These are phyloP conservation scores for Oppia nitens DNA, from an alignment of 1,140 invertebrate genomes.

Conservation along the genomic window DNA sequence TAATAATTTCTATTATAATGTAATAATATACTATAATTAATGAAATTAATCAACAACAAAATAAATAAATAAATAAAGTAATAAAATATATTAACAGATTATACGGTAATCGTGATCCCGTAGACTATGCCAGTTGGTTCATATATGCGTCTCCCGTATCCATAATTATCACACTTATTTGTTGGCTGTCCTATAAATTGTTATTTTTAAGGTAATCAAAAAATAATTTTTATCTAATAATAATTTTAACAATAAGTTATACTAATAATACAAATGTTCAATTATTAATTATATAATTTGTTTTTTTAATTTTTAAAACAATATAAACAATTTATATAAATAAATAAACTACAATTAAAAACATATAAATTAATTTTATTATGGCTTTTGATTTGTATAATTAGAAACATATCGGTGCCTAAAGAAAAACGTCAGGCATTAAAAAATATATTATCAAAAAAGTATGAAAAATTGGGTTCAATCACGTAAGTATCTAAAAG, in stretches of 20 bases:
- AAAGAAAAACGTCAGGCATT: conserved; percentile 1
- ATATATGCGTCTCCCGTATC: conserved; percentile 14
- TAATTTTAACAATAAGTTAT: not conserved
- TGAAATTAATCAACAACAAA: too few relatives aligned
- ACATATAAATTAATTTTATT: conserved; percentile 8
- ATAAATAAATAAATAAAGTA: too few relatives aligned
- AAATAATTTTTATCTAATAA: not conserved
- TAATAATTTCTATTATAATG: too few relatives aligned
- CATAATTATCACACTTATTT: conserved; percentile 9
- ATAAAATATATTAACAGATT: too few relatives aligned
- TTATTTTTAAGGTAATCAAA: conserved; percentile 13
- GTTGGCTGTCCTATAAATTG: conserved; percentile 12
- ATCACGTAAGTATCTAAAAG: conserved; percentile 36
- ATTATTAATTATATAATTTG: too few relatives aligned
- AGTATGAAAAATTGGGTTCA: conserved; percentile 56
- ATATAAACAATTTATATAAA: too few relatives aligned
- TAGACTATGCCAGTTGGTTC: conserved; percentile 18
- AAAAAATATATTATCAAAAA: conserved; percentile 37
- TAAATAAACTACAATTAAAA: too few relatives aligned
- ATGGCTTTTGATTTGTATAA: not conserved
- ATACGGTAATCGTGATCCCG: conserved; percentile 15
- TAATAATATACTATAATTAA: too few relatives aligned
- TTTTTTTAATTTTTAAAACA: too few relatives aligned
- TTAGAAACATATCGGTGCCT: conserved; percentile 8
- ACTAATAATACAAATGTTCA: too few relatives aligned